A percentile compares a stretch with the other conserved stretches of the same genome.
Evolutionary conservation across 2,888 invertebrate genomes (phyloP).

Genomic region (Girardia tigrina): DNA sequence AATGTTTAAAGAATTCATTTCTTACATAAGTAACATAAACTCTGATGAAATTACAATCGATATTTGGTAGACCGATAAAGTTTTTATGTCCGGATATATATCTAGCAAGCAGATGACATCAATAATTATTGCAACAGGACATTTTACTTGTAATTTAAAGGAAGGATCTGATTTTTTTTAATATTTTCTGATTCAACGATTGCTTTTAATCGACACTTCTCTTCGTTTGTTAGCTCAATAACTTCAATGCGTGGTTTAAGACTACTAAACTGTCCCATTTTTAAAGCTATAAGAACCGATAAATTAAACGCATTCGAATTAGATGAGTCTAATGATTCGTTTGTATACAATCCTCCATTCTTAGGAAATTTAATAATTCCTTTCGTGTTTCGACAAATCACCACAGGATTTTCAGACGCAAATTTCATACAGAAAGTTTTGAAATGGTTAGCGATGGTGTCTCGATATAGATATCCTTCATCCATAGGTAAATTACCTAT

Average conservation of each 20-base stretch:
- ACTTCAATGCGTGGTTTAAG: slow-evolving; percentile 2
- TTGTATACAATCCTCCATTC: background rate
- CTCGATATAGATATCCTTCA: background rate
- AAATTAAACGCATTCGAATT: slow-evolving; percentile 5
- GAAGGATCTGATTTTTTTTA: slow-evolving; percentile 6
- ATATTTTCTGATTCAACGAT: background rate
- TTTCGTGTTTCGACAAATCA: background rate
- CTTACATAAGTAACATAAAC: background rate
- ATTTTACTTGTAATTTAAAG: background rate
- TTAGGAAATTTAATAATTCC: slow-evolving; percentile 2
- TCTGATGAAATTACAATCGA: background rate
- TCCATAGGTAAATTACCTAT: slow-evolving; percentile 7
- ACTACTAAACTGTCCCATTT: slow-evolving; percentile 1
- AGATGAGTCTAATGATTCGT: background rate
- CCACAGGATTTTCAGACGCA: background rate
- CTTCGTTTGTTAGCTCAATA: background rate
- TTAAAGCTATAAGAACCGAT: background rate
- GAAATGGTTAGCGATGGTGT: background rate
- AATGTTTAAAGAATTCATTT: too few relatives aligned
- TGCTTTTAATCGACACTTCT: background rate
- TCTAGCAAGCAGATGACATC: background rate
- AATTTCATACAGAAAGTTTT: slow-evolving; percentile 11
- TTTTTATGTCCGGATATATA: background rate
- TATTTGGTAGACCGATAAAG: background rate
- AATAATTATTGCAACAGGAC: background rate